A percentile compares a stretch with the other conserved stretches of the same genome.
Evolutionary conservation across 2,888 invertebrate species (phyloP).

Genomic region (Calliphora vomitoria): DNA sequence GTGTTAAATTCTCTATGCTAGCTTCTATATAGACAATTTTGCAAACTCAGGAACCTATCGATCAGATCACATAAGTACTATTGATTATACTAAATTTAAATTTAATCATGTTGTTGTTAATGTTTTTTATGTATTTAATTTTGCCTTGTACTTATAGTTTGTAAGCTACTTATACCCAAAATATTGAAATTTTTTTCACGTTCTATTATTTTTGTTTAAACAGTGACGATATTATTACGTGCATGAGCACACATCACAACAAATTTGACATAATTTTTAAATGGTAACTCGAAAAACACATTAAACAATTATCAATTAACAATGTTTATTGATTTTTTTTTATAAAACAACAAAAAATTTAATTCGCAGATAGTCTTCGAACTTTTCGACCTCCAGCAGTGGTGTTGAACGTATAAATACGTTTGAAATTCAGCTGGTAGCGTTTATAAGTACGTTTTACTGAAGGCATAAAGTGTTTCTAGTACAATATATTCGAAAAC

Average conservation of each 20-base stretch:
- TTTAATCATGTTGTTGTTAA: neutral
- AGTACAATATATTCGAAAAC: too few species aligned
- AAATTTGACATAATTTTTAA: neutral
- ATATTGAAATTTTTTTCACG: conserved; percentile 3
- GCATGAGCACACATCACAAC: neutral
- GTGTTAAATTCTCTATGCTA: neutral
- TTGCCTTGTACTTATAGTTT: neutral
- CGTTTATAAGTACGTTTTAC: neutral
- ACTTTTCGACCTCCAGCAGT: neutral
- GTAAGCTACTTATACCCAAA: neutral
- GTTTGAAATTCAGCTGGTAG: neutral
- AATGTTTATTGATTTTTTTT: neutral
- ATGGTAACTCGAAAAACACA: neutral
- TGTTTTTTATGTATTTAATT: neutral
- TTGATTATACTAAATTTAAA: neutral
- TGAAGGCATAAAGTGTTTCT: neutral
- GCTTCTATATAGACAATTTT: neutral
- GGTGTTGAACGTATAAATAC: neutral
- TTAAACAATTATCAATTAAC: conserved; percentile 11
- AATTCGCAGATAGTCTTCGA: neutral
- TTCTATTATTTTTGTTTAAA: neutral
- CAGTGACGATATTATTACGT: neutral
- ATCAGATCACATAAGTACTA: neutral
- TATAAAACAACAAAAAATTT: neutral
- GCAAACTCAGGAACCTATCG: neutral